Evolutionary conservation across 2,888 invertebrate species (phyloP), one percentile per base, ranked within the genome.

Genomic region (Zhuqinia jingwanae): DNA sequence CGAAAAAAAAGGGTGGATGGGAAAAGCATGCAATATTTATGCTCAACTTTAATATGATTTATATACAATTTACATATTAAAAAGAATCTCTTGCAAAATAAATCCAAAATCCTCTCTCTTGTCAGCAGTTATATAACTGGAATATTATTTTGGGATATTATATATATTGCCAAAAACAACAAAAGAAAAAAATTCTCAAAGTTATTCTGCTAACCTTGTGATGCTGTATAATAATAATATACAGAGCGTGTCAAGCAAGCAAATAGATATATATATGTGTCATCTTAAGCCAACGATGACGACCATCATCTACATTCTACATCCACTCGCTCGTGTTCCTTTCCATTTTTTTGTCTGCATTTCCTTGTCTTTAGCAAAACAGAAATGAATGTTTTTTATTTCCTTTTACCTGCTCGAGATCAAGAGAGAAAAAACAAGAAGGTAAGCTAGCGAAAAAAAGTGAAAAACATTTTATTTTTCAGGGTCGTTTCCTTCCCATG

Each of bases 401-500:
- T 53, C 20, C 53, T 17, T n/a, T 0, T 58, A 13, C 11, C 6
- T 11, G 25, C 58, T 58, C 58, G 20, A 53, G 1, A 11, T 5
- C n/a, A 53, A 17, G 11, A 20, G n/a, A 17, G 53, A 53, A 1
- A 17, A 53, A 6, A 53, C 2, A 53, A 17, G 20, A 6, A 53
- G n/a, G 20, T 17, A 53, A 17, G 17, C 25, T 58, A 10, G 20
- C 3, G 50, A 47, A 6, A 73, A n/a, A 47, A 22, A 47, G 22
- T 36, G 42, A 68, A n/a, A 68, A 1, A 70, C 47, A 58, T 11
- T n/a, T n/a, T n/a, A 6, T 13, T 56, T 77, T 77, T 77, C 77
- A 42, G 58, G 77, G 77, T 77, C 77, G 77, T 77, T 60, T 77
- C 60, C 60, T 77, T n/a, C n/a, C 42, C 22, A 11, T 58, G 42